Percentiles rank a stretch among this genome's conserved stretches.
Conservation (phyloP, 2,797 vertebrate species). For the Anguilla marmorata region DNA sequence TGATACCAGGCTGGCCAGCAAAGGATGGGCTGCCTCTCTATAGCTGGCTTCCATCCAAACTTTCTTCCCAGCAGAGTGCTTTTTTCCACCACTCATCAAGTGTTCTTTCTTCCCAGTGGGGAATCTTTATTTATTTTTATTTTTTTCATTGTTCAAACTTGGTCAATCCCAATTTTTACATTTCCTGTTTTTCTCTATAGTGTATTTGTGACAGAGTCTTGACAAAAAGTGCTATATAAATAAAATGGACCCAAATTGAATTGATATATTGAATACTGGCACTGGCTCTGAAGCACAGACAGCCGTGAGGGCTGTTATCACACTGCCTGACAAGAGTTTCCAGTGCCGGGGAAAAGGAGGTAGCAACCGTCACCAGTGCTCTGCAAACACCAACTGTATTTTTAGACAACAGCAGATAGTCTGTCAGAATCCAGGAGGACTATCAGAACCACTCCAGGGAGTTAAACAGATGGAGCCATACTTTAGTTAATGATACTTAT, state of each 20-base stretch:
- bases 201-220: background rate
- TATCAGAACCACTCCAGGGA: slow-evolving; percentile 47
- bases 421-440: slow-evolving; percentile 60
- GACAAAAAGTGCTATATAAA: background rate
- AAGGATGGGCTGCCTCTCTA: background rate
- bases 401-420: slow-evolving; percentile 50
- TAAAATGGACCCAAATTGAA: background rate
- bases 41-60: background rate
- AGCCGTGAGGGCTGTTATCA: slow-evolving; percentile 52
- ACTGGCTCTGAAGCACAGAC: slow-evolving; percentile 32
- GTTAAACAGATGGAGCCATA: slow-evolving; percentile 42
- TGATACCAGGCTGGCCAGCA: background rate
- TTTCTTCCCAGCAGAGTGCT: background rate
- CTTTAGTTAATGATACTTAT: slow-evolving; percentile 58
- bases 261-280: background rate
- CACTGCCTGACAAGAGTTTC: slow-evolving; percentile 39
- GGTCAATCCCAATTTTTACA: background rate
- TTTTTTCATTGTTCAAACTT: background rate
- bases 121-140: background rate
- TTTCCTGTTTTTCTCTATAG: background rate
- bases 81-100: background rate
- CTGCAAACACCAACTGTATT: slow-evolving; percentile 53
- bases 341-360: slow-evolving; percentile 40
- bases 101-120: background rate
- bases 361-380: slow-evolving; percentile 56